Conservation (phyloP, 1,140 invertebrate species). For the Zaprionus vittiger region DNA sequence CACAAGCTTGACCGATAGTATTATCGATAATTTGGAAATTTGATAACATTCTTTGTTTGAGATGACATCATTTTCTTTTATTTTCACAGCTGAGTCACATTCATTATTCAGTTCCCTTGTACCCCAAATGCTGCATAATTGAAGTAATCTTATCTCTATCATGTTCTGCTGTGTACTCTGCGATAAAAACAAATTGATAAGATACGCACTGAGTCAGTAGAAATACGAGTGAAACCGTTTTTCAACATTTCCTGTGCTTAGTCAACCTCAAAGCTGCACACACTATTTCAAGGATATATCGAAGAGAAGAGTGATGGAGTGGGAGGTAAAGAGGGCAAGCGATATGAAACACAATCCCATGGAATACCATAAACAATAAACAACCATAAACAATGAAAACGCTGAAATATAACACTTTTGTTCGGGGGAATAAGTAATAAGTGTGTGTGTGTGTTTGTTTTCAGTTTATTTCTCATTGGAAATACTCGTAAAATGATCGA, state of each 20-base stretch:
- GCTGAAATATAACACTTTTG: neutral
- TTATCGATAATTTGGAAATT: no score
- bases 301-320: no score
- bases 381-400: neutral
- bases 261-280: neutral
- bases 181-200: constrained; percentile 15
- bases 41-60: neutral
- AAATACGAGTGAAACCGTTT: constrained; percentile 6
- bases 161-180: neutral
- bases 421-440: neutral
- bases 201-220: constrained; percentile 21
- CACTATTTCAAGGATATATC: neutral
- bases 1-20: no score
- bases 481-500: neutral
- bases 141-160: constrained; percentile 22
- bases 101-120: neutral
- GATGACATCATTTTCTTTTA: neutral
- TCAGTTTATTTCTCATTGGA: neutral
- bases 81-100: neutral
- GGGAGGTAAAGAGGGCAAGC: no score
- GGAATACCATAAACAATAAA: neutral
- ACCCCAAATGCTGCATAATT: neutral
- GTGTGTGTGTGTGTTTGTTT: neutral
- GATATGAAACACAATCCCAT: neutral
- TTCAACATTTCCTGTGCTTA: constrained; percentile 19